Evolutionary conservation across 2,888 invertebrate species (phyloP).

Genomic region (Aspidiotus rigidus): DNA sequence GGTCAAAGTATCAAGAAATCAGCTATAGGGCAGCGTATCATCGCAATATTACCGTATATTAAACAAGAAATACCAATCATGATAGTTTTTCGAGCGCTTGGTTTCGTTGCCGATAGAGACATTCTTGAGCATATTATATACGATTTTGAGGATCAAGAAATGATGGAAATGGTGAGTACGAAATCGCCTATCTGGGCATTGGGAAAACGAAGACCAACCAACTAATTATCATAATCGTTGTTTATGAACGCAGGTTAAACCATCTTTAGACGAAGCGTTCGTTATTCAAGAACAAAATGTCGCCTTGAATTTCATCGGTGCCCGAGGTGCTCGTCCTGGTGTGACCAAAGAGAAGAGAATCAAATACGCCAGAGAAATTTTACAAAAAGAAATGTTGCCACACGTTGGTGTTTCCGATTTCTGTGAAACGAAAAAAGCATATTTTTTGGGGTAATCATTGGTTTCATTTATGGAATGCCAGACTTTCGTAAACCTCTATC

Average conservation of each 20-base stretch:
- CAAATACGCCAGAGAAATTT: constrained; percentile 97
- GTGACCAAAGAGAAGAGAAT: constrained; percentile 98
- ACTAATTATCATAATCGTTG: background rate
- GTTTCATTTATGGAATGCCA: background rate
- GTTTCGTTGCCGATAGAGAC: constrained; percentile 98
- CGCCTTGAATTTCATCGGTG: constrained; percentile 96
- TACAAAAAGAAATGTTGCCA: constrained; percentile 99
- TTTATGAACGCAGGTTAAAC: constrained; percentile 57
- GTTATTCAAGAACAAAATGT: constrained; percentile 99
- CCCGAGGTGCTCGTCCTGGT: constrained; percentile 93
- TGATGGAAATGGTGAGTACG: constrained; percentile 93
- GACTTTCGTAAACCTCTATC: background rate
- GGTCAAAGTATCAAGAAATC: constrained; percentile 96
- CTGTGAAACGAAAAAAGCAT: constrained; percentile 99
- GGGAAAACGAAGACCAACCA: background rate
- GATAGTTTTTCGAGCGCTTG: constrained; percentile 98
- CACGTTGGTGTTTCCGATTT: constrained; percentile 99
- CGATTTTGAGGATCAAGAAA: constrained; percentile 99
- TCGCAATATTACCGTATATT: constrained; percentile 95
- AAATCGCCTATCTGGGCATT: background rate
- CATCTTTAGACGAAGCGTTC: constrained; percentile 97
- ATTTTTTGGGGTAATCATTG: constrained; percentile 64
- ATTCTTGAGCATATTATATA: constrained; percentile 99
- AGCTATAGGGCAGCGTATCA: constrained; percentile 96
- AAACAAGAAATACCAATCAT: constrained; percentile 99